A percentile compares a stretch with the other conserved stretches of the same genome.
These are phyloP conservation scores for Pseudobourletiella spinata DNA, from an alignment of 1,140 invertebrate genomes.

Conservation along the genomic window DNA sequence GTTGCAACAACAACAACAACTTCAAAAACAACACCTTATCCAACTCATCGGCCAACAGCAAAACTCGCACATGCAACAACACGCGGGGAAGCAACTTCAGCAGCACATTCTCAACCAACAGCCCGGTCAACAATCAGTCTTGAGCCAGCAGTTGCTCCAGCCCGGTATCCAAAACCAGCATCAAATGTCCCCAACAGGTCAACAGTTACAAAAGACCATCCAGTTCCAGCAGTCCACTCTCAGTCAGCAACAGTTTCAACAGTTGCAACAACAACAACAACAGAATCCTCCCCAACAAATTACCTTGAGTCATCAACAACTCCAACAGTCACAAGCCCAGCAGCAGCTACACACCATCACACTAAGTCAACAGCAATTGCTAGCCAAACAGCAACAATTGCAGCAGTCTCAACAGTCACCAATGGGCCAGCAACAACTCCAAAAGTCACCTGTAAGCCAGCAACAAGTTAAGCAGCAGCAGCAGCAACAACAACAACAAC, in stretches of 20 bases:
- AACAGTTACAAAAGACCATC: neutral
- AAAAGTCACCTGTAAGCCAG: neutral
- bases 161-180: neutral
- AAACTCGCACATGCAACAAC: slow-evolving; percentile 2
- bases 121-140: neutral
- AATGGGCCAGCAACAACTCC: slow-evolving; percentile 11
- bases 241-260: neutral
- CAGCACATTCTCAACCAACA: neutral
- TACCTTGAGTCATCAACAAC: neutral
- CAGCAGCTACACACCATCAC: neutral
- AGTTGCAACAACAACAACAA: neutral
- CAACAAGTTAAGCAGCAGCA: neutral
- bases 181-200: neutral
- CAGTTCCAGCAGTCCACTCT: neutral
- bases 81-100: slow-evolving; percentile 5
- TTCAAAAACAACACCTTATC: neutral
- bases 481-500: too few species aligned
- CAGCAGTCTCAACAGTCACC: neutral
- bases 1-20: slow-evolving; percentile 5
- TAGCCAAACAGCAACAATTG: neutral
- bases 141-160: neutral
- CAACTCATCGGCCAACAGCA: slow-evolving; percentile 14
- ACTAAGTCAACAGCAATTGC: neutral
- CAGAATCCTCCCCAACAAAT: slow-evolving; percentile 2
- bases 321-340: neutral